phyloP scores from a whole-genome alignment of 2,797 vertebrate genomes.

The Hemibagrus guttatus region DNA sequence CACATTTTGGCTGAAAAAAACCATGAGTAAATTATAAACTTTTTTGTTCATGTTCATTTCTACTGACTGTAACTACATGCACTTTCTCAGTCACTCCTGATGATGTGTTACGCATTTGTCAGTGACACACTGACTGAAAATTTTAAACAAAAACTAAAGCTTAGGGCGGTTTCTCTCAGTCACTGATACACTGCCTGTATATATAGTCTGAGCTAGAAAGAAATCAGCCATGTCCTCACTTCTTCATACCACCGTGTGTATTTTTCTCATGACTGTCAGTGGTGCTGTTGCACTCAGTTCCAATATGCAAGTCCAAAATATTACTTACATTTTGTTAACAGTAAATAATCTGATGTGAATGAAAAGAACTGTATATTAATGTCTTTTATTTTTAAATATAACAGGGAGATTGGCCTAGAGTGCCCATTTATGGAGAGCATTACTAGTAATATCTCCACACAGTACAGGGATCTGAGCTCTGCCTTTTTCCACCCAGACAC shows the following conservation, averaged over 20 bases:
- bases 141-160: not conserved
- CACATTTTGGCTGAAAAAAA: too few species aligned
- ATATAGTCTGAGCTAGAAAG: not conserved
- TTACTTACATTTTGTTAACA: not conserved
- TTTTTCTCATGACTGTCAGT: not conserved
- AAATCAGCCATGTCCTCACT: not conserved
- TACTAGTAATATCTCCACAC: not conserved
- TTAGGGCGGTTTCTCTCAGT: not conserved
- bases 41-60: not conserved
- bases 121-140: not conserved
- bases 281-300: not conserved
- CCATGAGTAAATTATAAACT: too few species aligned
- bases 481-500: not conserved
- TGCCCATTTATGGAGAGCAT: not conserved
- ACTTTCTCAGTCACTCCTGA: not conserved
- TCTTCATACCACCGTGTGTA: not conserved
- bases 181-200: not conserved
- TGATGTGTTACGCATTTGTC: not conserved
- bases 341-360: not conserved
- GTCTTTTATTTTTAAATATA: not conserved
- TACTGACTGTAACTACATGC: not conserved
- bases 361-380: not conserved
- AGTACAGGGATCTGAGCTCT: not conserved
- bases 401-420: not conserved
- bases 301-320: too few species aligned